These are phyloP conservation scores for Panthera leo DNA, from an alignment of 2,113 vertebrate genomes.

Conservation along the genomic window DNA sequence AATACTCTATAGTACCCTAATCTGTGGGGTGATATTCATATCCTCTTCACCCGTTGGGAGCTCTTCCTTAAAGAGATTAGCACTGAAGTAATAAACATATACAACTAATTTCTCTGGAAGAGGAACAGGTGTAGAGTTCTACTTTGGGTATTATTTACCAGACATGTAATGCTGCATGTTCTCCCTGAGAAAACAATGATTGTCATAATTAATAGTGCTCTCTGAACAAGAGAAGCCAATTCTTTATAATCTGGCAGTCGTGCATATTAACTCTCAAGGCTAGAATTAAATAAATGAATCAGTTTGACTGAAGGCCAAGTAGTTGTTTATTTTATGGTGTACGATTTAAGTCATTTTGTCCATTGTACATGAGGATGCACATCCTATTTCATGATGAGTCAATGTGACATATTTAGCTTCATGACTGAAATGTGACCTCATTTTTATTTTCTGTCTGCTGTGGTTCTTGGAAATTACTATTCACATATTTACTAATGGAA, in stretches of 20 bases:
- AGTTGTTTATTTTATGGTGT: background rate
- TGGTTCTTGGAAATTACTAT: background rate
- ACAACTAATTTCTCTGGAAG: background rate
- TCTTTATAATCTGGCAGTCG: background rate
- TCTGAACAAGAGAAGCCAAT: background rate
- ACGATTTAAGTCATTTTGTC: background rate
- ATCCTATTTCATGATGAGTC: background rate
- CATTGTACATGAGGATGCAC: background rate
- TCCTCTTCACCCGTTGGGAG: background rate
- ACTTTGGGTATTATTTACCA: background rate
- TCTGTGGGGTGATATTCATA: background rate
- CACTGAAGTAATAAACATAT: background rate
- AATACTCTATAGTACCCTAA: background rate
- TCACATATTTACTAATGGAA: background rate
- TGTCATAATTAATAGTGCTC: background rate
- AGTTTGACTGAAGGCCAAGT: background rate
- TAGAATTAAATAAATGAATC: slow-evolving; percentile 10
- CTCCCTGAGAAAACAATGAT: background rate
- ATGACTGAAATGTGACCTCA: background rate
- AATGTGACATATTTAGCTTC: background rate
- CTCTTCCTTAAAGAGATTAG: background rate
- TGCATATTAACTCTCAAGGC: background rate
- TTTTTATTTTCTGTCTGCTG: background rate
- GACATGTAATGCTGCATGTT: background rate
- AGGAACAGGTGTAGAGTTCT: background rate